phyloP scores from a whole-genome alignment of 2,113 vertebrate species.

The Gambusia affinis region DNA sequence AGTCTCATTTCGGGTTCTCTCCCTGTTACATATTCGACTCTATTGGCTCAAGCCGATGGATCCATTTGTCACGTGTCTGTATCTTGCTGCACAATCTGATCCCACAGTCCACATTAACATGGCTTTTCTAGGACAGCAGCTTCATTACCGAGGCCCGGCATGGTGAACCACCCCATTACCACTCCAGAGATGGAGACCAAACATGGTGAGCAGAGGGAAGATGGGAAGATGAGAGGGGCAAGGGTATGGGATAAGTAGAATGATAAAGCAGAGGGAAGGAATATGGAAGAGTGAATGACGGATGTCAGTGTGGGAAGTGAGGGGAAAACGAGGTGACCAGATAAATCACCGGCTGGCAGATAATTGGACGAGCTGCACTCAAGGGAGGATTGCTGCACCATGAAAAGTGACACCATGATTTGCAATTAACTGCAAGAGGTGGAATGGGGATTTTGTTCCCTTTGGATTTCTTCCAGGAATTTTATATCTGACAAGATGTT shows the following conservation, averaged over 20 bases:
- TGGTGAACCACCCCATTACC: conserved; percentile 58
- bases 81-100: conserved; percentile 54
- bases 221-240: conserved; percentile 41
- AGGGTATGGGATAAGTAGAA: conserved; percentile 36
- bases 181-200: conserved; percentile 34
- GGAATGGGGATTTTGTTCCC: conserved; percentile 57
- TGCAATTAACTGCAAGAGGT: conserved; percentile 67
- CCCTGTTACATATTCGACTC: conserved; percentile 30
- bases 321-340: conserved; percentile 61
- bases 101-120: conserved; percentile 66
- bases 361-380: conserved; percentile 72
- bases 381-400: conserved; percentile 43
- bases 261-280: conserved; percentile 46
- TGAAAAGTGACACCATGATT: conserved; percentile 68
- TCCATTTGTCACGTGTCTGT: conserved; percentile 47
- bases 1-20: not conserved
- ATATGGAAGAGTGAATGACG: conserved; percentile 42
- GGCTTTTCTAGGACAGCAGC: conserved; percentile 55
- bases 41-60: conserved; percentile 26
- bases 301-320: conserved; percentile 29
- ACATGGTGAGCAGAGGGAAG: conserved; percentile 17
- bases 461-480: conserved; percentile 59
- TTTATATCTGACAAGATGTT: conserved; percentile 62
- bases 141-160: conserved; percentile 59
- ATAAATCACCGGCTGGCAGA: conserved; percentile 73